Evolutionary conservation across 2,113 vertebrate genomes (phyloP).

Genomic region (Bos indicus): DNA sequence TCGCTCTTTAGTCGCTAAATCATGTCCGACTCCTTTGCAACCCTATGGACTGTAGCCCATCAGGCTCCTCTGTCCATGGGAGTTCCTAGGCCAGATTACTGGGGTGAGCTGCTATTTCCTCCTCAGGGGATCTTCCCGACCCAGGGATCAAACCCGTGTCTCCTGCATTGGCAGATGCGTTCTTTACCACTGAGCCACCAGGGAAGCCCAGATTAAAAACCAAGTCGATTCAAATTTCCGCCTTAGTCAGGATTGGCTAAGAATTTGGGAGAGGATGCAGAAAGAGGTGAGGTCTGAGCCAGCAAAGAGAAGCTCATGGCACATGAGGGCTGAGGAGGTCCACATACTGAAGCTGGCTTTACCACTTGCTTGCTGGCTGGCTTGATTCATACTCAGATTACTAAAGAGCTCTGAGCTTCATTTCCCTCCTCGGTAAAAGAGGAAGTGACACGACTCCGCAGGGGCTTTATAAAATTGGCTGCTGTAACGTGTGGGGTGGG

Average conservation of each 20-base stretch:
- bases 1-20: background rate
- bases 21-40: background rate
- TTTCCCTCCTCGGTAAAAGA: background rate
- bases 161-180: background rate
- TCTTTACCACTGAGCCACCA: background rate
- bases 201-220: background rate
- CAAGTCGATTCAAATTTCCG: background rate
- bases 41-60: background rate
- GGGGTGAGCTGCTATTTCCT: background rate
- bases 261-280: background rate
- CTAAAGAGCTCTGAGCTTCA: background rate
- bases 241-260: background rate
- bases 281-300: background rate
- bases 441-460: background rate
- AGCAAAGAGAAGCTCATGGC: rapidly evolving
- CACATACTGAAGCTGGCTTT: background rate
- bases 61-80: background rate
- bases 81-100: background rate
- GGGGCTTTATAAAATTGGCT: background rate
- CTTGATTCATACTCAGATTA: background rate
- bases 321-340: too few relatives aligned
- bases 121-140: background rate
- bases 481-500: background rate
- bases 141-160: background rate
- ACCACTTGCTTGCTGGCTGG: background rate